Base-by-base conservation (phyloP, 2,888 invertebrate genomes). In the Selenia dentaria region DNA sequence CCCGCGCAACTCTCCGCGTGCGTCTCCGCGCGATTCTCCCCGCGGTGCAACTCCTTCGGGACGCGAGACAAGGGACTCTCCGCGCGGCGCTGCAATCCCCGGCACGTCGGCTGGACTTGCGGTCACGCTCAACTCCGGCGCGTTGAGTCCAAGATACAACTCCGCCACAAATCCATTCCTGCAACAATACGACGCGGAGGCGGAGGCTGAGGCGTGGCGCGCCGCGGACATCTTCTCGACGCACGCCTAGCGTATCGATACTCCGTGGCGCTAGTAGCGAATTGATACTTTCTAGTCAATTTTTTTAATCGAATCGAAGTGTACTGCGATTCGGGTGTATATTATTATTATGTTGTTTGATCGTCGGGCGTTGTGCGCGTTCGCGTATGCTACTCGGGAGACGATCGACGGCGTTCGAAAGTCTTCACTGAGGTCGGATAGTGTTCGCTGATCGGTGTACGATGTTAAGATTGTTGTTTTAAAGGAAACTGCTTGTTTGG, bases 81-180 rank as follows among this genome's bases (percentile, higher is more conserved):
- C 88, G 36, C 73, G 83, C 48, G 72, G 85, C 28, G 64, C 83
- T 51, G 86, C 91, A 64, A 77, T 93, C 78, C 80, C 93, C 36
- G 93, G 92, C 49, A 93, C 92, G 29, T 93, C 93, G 6, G 93
- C 93, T 6, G 93, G 93, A 9, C 74, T 93, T 47, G 93, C 93
- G 34, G 93, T 93, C 42, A 93, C 93, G 18, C 76, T 93, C 56
- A 92, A 92, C 69, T 85, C 81, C 11, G 77, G 73, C 14, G 68
- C 65, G 6, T 69, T 83, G 40, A 80, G 82, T 51, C 89, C 89
- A 8, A 85, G 89, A 54, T 89, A 86, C 79, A 83, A 70, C 64
- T 70, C 70, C 54, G 79, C 88, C 58, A 93, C 93, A 33, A 93
- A 93, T 79, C 93, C 93, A 43, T 93, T 93, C 78, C 79, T 93